Conservation (phyloP, 1,140 invertebrate species). For the Propsilocerus akamusi region DNA sequence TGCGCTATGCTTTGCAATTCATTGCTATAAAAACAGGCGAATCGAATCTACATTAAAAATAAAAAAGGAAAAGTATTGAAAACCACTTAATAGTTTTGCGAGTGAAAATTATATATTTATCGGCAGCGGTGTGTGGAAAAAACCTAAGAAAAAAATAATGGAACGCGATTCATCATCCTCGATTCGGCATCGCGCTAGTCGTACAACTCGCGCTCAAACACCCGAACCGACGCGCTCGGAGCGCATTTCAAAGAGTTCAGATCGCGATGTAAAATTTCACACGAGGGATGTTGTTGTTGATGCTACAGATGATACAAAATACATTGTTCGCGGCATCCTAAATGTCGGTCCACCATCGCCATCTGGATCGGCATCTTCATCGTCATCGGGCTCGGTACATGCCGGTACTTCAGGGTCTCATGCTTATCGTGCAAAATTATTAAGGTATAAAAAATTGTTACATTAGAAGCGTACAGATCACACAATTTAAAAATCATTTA, state of each 20-base stretch:
- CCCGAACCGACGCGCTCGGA: neutral
- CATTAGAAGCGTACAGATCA: too few species aligned
- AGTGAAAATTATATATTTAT: too few species aligned
- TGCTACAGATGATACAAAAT: neutral
- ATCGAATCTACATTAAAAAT: too few species aligned
- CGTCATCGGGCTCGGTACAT: neutral
- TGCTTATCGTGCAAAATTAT: neutral
- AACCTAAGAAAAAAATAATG: neutral
- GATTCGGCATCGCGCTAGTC: neutral
- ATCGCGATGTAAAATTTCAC: neutral
- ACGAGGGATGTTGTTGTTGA: neutral
- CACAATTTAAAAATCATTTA: neutral
- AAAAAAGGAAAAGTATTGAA: neutral
- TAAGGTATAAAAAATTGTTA: constrained; percentile 1
- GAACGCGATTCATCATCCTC: neutral
- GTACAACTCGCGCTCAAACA: neutral
- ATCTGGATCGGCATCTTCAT: neutral
- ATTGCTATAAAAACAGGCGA: too few species aligned
- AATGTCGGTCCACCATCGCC: neutral
- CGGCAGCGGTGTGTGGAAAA: too few species aligned
- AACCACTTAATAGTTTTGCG: neutral
- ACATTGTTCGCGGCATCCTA: neutral
- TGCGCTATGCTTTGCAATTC: too few species aligned
- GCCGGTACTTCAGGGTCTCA: neutral
- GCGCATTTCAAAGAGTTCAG: neutral